Conservation (phyloP, 2,113 vertebrate species). For the Myiozetetes cayanensis region DNA sequence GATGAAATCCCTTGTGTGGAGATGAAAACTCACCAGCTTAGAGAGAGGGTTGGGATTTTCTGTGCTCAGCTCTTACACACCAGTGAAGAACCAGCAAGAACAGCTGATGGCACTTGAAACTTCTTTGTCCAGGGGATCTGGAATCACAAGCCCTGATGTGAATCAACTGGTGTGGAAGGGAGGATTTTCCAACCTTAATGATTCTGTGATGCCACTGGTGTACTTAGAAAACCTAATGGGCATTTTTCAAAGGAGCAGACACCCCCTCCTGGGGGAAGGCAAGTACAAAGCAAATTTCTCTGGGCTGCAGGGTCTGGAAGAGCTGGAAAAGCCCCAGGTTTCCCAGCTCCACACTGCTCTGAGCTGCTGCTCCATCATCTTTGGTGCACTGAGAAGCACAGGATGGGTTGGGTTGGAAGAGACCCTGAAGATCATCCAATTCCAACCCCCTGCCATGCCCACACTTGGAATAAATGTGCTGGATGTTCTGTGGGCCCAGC, state of each 20-base stretch:
- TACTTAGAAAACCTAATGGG: neutral
- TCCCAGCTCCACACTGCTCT: neutral
- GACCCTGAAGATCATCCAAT: neutral
- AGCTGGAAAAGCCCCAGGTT: neutral
- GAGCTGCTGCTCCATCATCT: neutral
- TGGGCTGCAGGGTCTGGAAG: neutral
- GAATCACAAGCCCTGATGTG: neutral
- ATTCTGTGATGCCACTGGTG: neutral
- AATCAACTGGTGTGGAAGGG: neutral
- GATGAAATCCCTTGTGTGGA: neutral
- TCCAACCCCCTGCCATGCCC: neutral
- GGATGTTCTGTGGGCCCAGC: rapidly evolving
- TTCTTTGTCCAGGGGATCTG: neutral
- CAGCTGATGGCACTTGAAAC: neutral
- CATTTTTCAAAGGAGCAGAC: neutral
- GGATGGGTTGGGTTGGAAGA: neutral
- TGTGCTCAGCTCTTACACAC: neutral
- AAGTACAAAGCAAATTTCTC: neutral
- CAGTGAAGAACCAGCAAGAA: neutral
- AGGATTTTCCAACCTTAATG: neutral
- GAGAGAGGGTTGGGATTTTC: neutral
- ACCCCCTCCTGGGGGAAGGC: neutral
- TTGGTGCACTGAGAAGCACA: neutral
- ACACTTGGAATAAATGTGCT: rapidly evolving
- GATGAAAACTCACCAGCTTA: neutral